Percentiles rank a stretch among this genome's conserved stretches.
Conservation (phyloP, 2,113 vertebrate genomes). For the Callaeas wilsoni region DNA sequence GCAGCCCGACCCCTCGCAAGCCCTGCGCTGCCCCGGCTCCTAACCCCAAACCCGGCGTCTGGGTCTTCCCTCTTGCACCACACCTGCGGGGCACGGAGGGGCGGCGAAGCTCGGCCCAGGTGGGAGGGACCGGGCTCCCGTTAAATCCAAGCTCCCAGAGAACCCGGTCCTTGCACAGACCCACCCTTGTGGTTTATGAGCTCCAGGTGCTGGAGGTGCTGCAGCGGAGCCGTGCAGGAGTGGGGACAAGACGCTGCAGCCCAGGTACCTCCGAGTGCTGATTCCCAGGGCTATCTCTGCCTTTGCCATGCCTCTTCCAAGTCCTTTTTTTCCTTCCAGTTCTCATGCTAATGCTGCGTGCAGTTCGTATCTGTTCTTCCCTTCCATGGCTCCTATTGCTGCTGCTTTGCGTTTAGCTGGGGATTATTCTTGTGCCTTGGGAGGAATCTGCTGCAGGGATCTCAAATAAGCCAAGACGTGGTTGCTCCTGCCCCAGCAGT, state of each 20-base stretch:
- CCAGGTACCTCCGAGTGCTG: constrained; percentile 1
- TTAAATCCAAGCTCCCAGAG: constrained; percentile 12
- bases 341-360: not conserved
- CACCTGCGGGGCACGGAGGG: not conserved
- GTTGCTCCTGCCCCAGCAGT: not conserved
- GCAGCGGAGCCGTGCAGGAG: not conserved
- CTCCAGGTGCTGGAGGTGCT: not conserved
- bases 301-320: not conserved
- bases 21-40: not conserved
- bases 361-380: not conserved
- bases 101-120: constrained; percentile 33
- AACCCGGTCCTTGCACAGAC: not conserved
- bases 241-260: not conserved
- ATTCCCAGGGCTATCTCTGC: not conserved
- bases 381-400: not conserved
- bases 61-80: not conserved
- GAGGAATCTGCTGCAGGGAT: not conserved
- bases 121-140: constrained; percentile 38
- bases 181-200: not conserved
- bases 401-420: not conserved
- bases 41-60: rapidly evolving
- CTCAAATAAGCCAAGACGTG: not conserved
- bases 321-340: not conserved
- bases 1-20: not conserved
- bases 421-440: not conserved